Conservation (phyloP, 1,140 invertebrate species). For the Cydia amplana region DNA sequence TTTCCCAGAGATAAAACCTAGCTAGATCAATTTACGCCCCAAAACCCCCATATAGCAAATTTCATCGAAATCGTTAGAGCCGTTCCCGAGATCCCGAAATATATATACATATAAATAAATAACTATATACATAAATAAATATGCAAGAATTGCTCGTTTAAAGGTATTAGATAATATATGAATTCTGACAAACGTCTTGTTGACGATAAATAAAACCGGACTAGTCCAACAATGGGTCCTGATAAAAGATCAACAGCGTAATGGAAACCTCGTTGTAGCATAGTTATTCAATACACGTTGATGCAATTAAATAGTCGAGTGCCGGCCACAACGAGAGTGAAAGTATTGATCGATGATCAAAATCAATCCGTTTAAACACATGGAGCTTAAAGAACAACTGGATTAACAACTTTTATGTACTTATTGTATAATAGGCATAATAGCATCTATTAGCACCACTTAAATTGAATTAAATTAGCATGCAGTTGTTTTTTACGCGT, state of each 20-base stretch:
- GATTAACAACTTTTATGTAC: conserved; percentile 8
- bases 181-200: neutral
- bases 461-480: neutral
- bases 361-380: neutral
- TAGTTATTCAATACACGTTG: conserved; percentile 8
- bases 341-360: conserved; percentile 11
- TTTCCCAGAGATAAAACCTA: too few species aligned
- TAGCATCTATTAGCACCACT: neutral
- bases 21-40: too few species aligned
- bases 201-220: neutral
- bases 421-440: neutral
- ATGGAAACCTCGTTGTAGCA: conserved; percentile 6
- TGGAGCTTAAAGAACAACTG: neutral
- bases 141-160: too few species aligned
- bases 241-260: conserved; percentile 3
- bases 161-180: too few species aligned
- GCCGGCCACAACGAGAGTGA: conserved; percentile 15
- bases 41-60: too few species aligned
- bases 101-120: too few species aligned
- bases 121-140: too few species aligned
- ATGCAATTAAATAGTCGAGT: conserved; percentile 23
- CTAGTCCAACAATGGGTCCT: neutral
- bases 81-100: too few species aligned
- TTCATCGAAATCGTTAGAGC: too few species aligned
- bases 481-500: neutral